These are phyloP conservation scores for Leucophenga varia DNA, from an alignment of 1,140 invertebrate species.

Conservation along the genomic window DNA sequence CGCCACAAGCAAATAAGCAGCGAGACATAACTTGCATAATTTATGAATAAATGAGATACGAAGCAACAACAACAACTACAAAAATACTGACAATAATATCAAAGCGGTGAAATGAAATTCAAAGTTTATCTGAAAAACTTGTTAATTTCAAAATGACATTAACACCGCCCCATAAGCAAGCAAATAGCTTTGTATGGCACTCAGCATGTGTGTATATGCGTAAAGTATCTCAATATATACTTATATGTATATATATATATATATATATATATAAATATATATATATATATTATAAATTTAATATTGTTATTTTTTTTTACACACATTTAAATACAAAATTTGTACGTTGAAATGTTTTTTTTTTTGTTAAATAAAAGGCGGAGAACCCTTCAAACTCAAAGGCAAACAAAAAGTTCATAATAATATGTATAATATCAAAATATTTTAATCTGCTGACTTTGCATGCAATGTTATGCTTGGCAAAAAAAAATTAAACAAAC, in stretches of 20 bases:
- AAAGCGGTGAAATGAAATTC: constrained; percentile 36
- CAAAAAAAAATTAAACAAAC: constrained; percentile 46
- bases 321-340: no score
- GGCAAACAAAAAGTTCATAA: no score
- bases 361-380: no score
- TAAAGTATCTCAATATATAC: constrained; percentile 17
- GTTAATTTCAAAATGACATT: constrained; percentile 48
- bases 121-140: constrained; percentile 52
- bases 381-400: no score
- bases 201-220: constrained; percentile 18
- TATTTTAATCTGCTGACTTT: constrained; percentile 26
- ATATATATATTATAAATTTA: no score
- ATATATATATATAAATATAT: constrained; percentile 7
- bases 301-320: no score
- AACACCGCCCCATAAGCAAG: constrained; percentile 29
- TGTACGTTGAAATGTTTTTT: no score
- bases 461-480: constrained; percentile 26
- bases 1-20: no score
- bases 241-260: constrained; percentile 5
- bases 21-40: no score
- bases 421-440: no score
- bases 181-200: constrained; percentile 21
- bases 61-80: no score
- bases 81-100: background rate
- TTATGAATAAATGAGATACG: no score